Evolutionary conservation across 2,797 vertebrate species (phyloP).

Genomic region (Acrocephalus scirpaceus): DNA sequence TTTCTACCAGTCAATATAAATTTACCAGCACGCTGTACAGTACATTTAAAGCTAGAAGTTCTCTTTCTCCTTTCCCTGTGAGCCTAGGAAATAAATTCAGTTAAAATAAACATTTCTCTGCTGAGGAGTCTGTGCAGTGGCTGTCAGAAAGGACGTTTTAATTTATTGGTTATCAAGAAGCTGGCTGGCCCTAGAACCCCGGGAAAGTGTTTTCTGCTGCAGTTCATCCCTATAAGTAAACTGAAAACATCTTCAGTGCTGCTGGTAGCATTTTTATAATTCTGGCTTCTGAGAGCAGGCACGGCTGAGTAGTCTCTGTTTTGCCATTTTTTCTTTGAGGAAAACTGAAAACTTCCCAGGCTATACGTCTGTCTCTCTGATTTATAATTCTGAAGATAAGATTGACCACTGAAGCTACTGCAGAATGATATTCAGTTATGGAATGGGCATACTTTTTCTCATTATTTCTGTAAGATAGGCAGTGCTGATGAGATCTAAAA

Average conservation of each 20-base stretch:
- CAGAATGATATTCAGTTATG: background rate
- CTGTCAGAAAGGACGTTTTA: slow-evolving; percentile 33
- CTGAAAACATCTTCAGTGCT: background rate
- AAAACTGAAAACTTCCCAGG: slow-evolving; percentile 23
- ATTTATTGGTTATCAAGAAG: slow-evolving; percentile 16
- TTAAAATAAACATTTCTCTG: slow-evolving; percentile 31
- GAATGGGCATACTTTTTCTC: background rate
- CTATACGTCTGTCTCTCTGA: background rate
- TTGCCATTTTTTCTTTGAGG: background rate
- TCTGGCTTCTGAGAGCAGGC: background rate
- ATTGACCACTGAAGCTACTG: background rate
- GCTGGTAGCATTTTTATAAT: background rate
- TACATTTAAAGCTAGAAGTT: background rate
- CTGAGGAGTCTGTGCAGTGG: background rate
- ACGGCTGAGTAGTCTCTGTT: background rate
- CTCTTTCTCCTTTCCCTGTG: background rate
- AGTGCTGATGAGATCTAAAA: background rate
- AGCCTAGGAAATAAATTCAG: slow-evolving; percentile 25
- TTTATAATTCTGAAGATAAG: slow-evolving; percentile 29
- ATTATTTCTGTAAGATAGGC: slow-evolving; percentile 3
- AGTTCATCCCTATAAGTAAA: background rate
- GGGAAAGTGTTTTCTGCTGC: background rate
- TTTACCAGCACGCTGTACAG: background rate
- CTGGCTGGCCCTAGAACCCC: background rate
- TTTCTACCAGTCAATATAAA: background rate